Percentiles rank a stretch among this genome's conserved stretches.
Evolutionary conservation across 2,797 vertebrate species (phyloP).

Genomic region (Sorex maritimensis): DNA sequence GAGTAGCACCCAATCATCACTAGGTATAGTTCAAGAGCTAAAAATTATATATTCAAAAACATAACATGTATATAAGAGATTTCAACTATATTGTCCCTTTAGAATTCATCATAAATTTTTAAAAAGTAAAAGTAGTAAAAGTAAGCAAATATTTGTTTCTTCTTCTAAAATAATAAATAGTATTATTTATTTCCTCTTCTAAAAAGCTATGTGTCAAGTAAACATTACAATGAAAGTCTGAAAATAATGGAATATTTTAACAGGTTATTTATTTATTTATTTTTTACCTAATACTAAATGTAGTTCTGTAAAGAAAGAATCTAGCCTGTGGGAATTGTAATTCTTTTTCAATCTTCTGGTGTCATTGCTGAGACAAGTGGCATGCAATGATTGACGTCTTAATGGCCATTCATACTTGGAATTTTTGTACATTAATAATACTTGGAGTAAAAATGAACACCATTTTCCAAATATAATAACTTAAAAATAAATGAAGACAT

Average conservation of each 20-base stretch:
- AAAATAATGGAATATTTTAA: constrained; percentile 71
- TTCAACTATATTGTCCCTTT: constrained; percentile 24
- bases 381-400: constrained; percentile 60
- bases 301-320: constrained; percentile 55
- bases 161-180: constrained; percentile 41
- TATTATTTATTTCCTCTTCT: constrained; percentile 47
- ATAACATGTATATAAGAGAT: too few relatives aligned
- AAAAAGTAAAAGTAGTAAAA: constrained; percentile 58
- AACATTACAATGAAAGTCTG: constrained; percentile 45
- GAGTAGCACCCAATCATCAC: too few relatives aligned
- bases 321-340: constrained; percentile 47
- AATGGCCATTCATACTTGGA: constrained; percentile 60
- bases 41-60: too few relatives aligned
- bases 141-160: constrained; percentile 55
- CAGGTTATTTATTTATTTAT: neutral
- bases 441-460: constrained; percentile 61
- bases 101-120: constrained; percentile 59
- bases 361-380: constrained; percentile 50
- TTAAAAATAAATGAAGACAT: constrained; percentile 73
- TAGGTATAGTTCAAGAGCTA: too few relatives aligned
- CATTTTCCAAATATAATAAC: constrained; percentile 75
- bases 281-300: constrained; percentile 10
- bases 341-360: constrained; percentile 68
- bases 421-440: constrained; percentile 72
- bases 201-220: constrained; percentile 57